A percentile compares a stretch with the other conserved stretches of the same genome.
These are phyloP conservation scores for Parnassius glacialis DNA, from an alignment of 2,888 invertebrate genomes.

Conservation along the genomic window DNA sequence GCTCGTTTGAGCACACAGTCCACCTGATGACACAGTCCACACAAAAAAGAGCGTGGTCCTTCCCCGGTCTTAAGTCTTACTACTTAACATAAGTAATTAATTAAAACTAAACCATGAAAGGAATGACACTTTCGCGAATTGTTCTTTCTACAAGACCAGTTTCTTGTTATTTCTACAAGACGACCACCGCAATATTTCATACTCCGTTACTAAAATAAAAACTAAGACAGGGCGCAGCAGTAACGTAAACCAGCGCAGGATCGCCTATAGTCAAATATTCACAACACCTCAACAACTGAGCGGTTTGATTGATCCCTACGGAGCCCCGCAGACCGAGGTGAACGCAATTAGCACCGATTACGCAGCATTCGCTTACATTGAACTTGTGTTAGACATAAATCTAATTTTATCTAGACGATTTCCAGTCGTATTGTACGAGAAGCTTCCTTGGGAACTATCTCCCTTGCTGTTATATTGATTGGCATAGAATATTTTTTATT, in stretches of 20 bases:
- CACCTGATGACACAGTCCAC: too few relatives aligned
- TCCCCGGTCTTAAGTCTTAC: too few relatives aligned
- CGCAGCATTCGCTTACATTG: conserved; percentile 8
- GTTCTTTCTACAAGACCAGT: too few relatives aligned
- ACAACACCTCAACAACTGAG: conserved; percentile 6
- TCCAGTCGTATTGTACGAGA: neutral
- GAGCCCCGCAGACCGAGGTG: conserved; percentile 21
- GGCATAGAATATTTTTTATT: too few relatives aligned
- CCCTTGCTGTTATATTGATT: too few relatives aligned
- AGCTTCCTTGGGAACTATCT: neutral
- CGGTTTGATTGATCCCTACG: conserved; percentile 19
- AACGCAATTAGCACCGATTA: conserved; percentile 20
- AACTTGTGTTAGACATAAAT: conserved; percentile 15
- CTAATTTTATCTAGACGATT: conserved; percentile 9
- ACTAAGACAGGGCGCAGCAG: neutral
- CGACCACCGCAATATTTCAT: too few relatives aligned
- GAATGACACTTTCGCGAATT: too few relatives aligned
- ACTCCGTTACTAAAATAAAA: neutral
- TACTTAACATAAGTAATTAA: too few relatives aligned
- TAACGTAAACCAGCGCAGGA: conserved; percentile 2
- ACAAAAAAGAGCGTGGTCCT: too few relatives aligned
- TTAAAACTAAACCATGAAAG: too few relatives aligned
- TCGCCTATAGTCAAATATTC: conserved; percentile 11
- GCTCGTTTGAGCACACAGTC: too few relatives aligned
- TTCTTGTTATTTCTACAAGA: too few relatives aligned